These are phyloP conservation scores for Agrenia bidenticulata DNA, from an alignment of 2,888 invertebrate genomes.

Conservation along the genomic window DNA sequence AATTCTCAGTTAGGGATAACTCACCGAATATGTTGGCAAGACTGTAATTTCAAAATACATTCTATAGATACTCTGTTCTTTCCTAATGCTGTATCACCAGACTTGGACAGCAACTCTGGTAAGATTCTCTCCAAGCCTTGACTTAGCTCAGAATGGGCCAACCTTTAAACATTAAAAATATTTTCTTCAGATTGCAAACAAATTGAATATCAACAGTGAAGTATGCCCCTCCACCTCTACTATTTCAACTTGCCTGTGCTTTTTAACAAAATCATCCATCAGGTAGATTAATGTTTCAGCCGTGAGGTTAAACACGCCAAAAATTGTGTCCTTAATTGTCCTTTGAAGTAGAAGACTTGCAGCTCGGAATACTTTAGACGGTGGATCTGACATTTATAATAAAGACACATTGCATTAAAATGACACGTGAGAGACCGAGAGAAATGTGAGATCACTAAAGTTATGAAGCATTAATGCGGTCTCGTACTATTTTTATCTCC, in stretches of 20 bases:
- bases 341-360: slow-evolving; percentile 77
- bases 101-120: slow-evolving; percentile 79
- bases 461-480: background rate
- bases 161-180: slow-evolving; percentile 60
- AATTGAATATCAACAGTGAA: background rate
- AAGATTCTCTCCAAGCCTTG: slow-evolving; percentile 78
- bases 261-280: slow-evolving; percentile 80
- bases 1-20: background rate
- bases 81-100: slow-evolving; percentile 82
- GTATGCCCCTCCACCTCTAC: background rate
- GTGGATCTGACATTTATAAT: slow-evolving; percentile 41
- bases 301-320: slow-evolving; percentile 81
- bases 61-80: slow-evolving; percentile 85
- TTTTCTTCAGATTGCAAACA: too few species aligned
- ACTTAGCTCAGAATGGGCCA: slow-evolving; percentile 77
- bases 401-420: slow-evolving; percentile 22
- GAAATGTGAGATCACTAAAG: background rate
- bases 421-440: background rate
- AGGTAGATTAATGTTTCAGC: slow-evolving; percentile 77
- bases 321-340: slow-evolving; percentile 81
- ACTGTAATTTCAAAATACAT: slow-evolving; percentile 73
- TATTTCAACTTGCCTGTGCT: slow-evolving; percentile 64
- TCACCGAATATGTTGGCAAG: slow-evolving; percentile 70
- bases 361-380: slow-evolving; percentile 61
- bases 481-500: slow-evolving; percentile 51